These are phyloP conservation scores for Ispidina lecontei DNA, from an alignment of 2,797 vertebrate species.

Conservation along the genomic window DNA sequence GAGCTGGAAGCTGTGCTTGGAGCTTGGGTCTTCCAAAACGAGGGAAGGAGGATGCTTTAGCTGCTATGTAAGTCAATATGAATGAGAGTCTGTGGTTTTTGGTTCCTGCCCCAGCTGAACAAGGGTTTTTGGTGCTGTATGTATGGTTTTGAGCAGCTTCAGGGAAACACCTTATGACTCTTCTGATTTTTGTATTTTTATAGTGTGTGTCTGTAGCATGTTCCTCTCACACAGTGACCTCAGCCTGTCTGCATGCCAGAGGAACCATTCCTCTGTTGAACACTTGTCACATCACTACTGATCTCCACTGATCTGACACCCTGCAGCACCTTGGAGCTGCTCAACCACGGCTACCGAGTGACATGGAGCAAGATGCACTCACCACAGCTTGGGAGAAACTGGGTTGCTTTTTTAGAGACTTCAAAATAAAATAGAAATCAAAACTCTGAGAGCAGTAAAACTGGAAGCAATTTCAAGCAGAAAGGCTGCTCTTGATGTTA, in stretches of 20 bases:
- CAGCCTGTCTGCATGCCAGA: background rate
- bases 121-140: background rate
- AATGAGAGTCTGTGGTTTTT: background rate
- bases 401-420: background rate
- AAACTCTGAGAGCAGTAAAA: background rate
- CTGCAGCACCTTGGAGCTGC: background rate
- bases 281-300: background rate
- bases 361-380: background rate
- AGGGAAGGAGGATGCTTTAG: background rate
- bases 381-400: background rate
- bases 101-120: background rate
- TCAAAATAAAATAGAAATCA: background rate
- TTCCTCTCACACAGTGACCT: background rate
- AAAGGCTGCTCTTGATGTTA: conserved; percentile 6
- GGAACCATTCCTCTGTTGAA: background rate
- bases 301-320: background rate
- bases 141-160: background rate
- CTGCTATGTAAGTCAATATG: background rate
- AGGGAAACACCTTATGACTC: background rate
- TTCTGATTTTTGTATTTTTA: background rate
- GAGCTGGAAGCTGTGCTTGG: background rate
- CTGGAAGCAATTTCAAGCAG: conserved; percentile 17
- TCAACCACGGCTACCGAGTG: background rate
- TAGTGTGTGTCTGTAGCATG: background rate
- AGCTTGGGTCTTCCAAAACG: background rate